A percentile compares a stretch with the other conserved stretches of the same genome.
phyloP scores from a whole-genome alignment of 2,113 vertebrate species.

The Dipodomys stephensi region DNA sequence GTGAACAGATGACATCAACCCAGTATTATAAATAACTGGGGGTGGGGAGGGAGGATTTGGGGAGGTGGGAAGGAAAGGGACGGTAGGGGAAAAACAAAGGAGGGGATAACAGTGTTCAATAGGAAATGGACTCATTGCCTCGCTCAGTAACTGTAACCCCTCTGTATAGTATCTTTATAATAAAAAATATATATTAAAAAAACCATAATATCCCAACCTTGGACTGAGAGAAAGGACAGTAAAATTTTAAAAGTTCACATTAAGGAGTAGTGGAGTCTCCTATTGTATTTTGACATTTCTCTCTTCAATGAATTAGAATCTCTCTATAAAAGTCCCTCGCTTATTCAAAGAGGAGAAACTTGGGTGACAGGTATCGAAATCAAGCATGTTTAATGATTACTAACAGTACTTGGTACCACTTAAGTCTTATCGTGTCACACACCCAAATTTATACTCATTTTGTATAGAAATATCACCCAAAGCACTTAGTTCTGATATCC shows the following conservation, averaged over 20 bases:
- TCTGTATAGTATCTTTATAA: too few species aligned
- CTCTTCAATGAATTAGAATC: neutral
- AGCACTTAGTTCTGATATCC: accelerated
- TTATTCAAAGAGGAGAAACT: neutral
- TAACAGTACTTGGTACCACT: neutral
- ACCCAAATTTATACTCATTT: neutral
- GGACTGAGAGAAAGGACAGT: neutral
- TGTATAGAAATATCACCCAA: neutral
- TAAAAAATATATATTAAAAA: neutral
- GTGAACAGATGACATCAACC: neutral
- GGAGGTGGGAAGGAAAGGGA: too few species aligned
- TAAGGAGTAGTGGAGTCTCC: neutral
- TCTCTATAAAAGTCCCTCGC: neutral
- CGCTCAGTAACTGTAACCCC: too few species aligned
- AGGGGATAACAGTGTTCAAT: too few species aligned
- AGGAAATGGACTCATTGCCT: too few species aligned
- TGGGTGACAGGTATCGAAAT: neutral
- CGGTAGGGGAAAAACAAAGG: too few species aligned
- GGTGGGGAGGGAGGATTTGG: too few species aligned
- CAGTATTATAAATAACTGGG: too few species aligned
- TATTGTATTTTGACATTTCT: neutral
- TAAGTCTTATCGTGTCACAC: neutral
- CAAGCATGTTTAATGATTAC: neutral
- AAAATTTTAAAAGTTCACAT: neutral
- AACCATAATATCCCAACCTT: neutral